A percentile compares a stretch with the other conserved stretches of the same genome.
phyloP scores from a whole-genome alignment of 2,113 vertebrate species.

The Galeopterus variegatus region DNA sequence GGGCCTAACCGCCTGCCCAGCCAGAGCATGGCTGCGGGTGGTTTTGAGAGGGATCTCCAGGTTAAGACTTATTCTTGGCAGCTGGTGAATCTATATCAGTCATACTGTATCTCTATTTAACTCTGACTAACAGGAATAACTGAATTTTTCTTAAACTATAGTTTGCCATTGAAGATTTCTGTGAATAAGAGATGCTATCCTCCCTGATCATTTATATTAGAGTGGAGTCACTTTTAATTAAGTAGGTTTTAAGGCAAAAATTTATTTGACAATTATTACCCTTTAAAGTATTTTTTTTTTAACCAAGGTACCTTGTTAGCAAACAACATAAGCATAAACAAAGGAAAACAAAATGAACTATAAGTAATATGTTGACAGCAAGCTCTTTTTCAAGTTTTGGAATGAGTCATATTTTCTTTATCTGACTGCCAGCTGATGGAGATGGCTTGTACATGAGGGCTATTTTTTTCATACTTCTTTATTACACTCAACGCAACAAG shows the following conservation, averaged over 20 bases:
- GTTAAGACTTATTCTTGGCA: neutral
- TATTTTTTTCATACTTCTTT: neutral
- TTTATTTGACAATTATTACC: constrained; percentile 1
- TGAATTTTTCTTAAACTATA: constrained; percentile 37
- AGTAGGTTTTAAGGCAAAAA: neutral
- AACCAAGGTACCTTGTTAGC: neutral
- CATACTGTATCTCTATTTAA: neutral
- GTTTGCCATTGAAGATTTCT: neutral
- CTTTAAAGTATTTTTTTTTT: neutral
- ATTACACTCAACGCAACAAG: neutral
- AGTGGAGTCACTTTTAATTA: neutral
- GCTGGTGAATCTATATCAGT: neutral
- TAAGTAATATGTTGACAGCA: neutral
- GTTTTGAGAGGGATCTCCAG: neutral
- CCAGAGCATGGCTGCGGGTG: neutral
- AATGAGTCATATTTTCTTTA: constrained; percentile 23
- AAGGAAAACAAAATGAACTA: too few relatives aligned
- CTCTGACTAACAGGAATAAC: neutral
- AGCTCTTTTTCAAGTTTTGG: neutral
- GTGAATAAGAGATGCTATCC: neutral
- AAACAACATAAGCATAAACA: neutral
- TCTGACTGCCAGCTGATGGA: neutral
- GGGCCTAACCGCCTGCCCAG: neutral
- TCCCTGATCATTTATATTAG: neutral
- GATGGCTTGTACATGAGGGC: neutral